Percentiles rank a stretch among this genome's conserved stretches.
Evolutionary conservation across 2,888 invertebrate genomes (phyloP).

Genomic region (Harpagoxenus sublaevis): DNA sequence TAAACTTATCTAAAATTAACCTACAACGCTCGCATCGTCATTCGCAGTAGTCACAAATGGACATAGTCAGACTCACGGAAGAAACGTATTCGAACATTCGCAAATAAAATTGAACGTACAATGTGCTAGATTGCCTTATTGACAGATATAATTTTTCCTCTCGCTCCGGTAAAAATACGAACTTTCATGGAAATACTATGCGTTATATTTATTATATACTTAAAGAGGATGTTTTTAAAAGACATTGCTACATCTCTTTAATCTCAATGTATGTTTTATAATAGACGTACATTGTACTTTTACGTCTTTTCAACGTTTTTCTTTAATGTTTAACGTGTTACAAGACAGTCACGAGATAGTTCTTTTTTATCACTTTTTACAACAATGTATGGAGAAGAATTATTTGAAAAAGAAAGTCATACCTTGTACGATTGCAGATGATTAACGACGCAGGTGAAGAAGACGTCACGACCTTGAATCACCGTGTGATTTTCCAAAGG

Average conservation of each 20-base stretch:
- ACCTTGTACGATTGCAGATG: constrained; percentile 95
- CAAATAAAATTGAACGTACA: not conserved
- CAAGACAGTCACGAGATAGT: too few relatives aligned
- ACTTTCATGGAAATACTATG: not conserved
- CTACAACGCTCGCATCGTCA: not conserved
- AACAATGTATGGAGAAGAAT: not conserved
- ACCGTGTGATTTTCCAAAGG: constrained; percentile 95
- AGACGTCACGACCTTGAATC: constrained; percentile 94
- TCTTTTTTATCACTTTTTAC: not conserved
- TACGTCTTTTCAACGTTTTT: not conserved
- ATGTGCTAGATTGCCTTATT: not conserved
- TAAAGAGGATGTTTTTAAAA: not conserved
- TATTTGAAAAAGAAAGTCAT: constrained; percentile 65
- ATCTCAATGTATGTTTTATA: constrained; percentile 1
- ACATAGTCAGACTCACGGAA: not conserved
- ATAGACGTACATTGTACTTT: not conserved
- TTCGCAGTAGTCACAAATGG: not conserved
- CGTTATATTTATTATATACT: constrained; percentile 8
- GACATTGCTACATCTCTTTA: not conserved
- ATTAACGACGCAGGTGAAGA: constrained; percentile 96
- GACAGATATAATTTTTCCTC: not conserved
- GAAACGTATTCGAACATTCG: not conserved
- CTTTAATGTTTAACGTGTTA: not conserved
- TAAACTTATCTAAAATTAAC: not conserved
- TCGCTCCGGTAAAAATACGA: not conserved